Percentiles rank a stretch among this genome's conserved stretches.
Conservation (phyloP, 2,797 vertebrate species). For the Thalassophryne amazonica region DNA sequence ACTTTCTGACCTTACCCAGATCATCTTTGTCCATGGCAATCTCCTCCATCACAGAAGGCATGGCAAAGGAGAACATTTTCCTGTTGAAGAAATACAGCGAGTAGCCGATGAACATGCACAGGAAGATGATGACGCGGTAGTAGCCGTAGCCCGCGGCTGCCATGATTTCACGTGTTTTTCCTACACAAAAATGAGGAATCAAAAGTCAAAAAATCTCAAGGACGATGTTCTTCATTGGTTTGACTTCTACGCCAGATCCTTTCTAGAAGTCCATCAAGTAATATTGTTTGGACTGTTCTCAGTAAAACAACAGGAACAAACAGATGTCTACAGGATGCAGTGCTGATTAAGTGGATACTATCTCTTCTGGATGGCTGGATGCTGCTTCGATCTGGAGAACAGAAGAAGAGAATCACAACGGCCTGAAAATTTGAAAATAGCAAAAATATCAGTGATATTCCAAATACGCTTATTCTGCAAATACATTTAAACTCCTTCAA, state of each 20-base stretch:
- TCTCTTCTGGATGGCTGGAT: too few species aligned
- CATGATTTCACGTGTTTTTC: slow-evolving; percentile 69
- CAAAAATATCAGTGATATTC: too few species aligned
- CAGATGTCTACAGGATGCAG: too few species aligned
- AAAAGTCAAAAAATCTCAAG: neutral
- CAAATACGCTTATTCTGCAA: too few species aligned
- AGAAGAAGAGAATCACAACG: too few species aligned
- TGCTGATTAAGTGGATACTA: too few species aligned
- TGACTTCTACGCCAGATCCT: neutral
- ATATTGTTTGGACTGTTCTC: neutral
- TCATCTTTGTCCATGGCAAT: slow-evolving; percentile 93
- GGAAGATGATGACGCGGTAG: slow-evolving; percentile 86
- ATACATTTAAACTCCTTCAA: too few species aligned
- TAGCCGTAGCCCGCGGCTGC: slow-evolving; percentile 80
- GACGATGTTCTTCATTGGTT: neutral
- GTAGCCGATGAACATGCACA: slow-evolving; percentile 93
- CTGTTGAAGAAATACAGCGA: slow-evolving; percentile 96
- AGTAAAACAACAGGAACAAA: too few species aligned
- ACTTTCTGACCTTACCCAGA: slow-evolving; percentile 80
- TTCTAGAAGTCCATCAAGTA: neutral
- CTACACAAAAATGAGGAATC: neutral
- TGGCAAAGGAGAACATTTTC: slow-evolving; percentile 97
- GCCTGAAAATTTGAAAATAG: too few species aligned
- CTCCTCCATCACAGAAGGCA: slow-evolving; percentile 94
- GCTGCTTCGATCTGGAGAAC: too few species aligned